These are phyloP conservation scores for Pogonophryne albipinna DNA, from an alignment of 2,797 vertebrate genomes.

Conservation along the genomic window DNA sequence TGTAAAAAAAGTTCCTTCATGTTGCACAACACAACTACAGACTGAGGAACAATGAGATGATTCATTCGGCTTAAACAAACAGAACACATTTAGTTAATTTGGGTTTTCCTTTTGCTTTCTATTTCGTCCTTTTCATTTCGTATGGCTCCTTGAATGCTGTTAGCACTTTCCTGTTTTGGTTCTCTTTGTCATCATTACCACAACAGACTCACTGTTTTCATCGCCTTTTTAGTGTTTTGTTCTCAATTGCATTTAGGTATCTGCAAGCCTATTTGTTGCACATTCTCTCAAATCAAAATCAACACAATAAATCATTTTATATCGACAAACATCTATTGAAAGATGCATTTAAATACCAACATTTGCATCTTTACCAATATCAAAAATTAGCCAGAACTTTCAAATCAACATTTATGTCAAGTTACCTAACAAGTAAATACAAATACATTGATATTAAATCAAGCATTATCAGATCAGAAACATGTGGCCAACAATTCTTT, in stretches of 20 bases:
- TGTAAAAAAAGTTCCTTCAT: background rate
- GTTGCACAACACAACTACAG: background rate
- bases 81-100: background rate
- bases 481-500: background rate
- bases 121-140: background rate
- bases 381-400: background rate
- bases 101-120: background rate
- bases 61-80: background rate
- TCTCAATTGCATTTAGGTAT: no score
- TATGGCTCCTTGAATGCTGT: background rate
- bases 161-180: conserved; percentile 15
- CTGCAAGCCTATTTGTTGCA: rapidly evolving
- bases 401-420: background rate
- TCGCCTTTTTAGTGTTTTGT: background rate
- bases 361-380: background rate
- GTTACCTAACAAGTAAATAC: no score
- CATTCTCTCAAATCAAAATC: background rate
- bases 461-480: background rate
- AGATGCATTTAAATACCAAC: no score
- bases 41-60: background rate
- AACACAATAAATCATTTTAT: background rate
- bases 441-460: background rate
- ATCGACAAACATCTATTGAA: background rate
- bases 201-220: background rate
- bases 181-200: background rate